Percentiles rank a stretch among this genome's conserved stretches.
phyloP scores from a whole-genome alignment of 2,113 vertebrate species.

The Mionectes macconnelli region DNA sequence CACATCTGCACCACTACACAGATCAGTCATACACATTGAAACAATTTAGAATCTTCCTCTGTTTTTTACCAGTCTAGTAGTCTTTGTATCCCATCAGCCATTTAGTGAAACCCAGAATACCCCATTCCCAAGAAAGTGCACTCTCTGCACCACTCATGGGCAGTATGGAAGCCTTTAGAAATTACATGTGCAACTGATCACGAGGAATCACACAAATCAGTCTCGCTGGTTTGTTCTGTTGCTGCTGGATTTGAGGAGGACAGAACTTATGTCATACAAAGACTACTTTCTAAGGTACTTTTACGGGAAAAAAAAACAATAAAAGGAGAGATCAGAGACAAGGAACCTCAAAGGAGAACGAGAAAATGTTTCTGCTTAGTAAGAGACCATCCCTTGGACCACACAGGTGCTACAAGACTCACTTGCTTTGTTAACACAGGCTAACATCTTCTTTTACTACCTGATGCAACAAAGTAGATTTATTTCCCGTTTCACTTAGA shows the following conservation, averaged over 20 bases:
- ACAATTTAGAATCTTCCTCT: neutral
- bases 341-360: neutral
- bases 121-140: neutral
- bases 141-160: rapidly evolving
- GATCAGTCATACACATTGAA: neutral
- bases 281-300: neutral
- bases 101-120: neutral
- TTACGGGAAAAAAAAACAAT: neutral
- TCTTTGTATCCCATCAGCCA: neutral
- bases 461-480: neutral
- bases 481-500: neutral
- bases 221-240: neutral
- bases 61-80: neutral
- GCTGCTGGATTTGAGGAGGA: neutral
- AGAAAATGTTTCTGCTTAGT: neutral
- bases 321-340: neutral
- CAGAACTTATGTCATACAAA: neutral
- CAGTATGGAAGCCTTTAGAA: neutral
- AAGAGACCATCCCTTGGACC: neutral
- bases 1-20: neutral
- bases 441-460: neutral
- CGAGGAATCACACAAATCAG: neutral
- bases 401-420: neutral
- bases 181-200: neutral
- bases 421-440: neutral